Evolutionary conservation across 2,888 invertebrate species (phyloP), one percentile per base, ranked within the genome.

Genomic region (Acrobasis repandana): DNA sequence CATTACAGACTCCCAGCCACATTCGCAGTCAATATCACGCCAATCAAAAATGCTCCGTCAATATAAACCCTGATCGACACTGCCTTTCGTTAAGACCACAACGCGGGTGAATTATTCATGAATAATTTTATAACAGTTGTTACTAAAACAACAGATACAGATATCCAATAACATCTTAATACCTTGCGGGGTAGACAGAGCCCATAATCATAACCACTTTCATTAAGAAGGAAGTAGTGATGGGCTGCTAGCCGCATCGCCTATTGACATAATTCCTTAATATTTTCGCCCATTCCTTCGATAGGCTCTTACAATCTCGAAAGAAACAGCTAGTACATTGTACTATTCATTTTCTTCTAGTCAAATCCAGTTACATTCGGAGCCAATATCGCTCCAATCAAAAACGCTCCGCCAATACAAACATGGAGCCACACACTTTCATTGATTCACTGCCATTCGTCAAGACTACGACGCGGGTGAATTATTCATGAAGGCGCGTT

Each of bases 391-490:
- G 66, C 65, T 61, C 61, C 65, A 70, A 69, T 71, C 69, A 62
- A 56, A 48, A 67, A 61, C 69, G 70, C 66, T 67, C 57, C 57
- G 56, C 58, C 57, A 68, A 68, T 70, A 76, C 71, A 75, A 77
- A 69, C 64, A 65, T 63, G 66, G 70, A 76, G 71, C 67, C 65
- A 71, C 70, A 71, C 70, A 69, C 69, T 75, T 74, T 72, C 81
- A 82, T 82, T 80, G 82, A 82, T 80, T 82, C 76, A 70, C 70
- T 67, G 73, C 69, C 71, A 77, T 80, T 79, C 74, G 79, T 81
- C 81, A 82, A 76, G 77, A 69, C 70, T 69, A 70, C 73, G 76
- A 73, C 78, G 67, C 72, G 67, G 69, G 77, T 82, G 74, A 80
- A 82, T 82, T 75, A 82, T 83, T 79, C 74, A 83, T 80, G 71